Conservation (phyloP, 1,140 invertebrate species). For the Patella vulgata region DNA sequence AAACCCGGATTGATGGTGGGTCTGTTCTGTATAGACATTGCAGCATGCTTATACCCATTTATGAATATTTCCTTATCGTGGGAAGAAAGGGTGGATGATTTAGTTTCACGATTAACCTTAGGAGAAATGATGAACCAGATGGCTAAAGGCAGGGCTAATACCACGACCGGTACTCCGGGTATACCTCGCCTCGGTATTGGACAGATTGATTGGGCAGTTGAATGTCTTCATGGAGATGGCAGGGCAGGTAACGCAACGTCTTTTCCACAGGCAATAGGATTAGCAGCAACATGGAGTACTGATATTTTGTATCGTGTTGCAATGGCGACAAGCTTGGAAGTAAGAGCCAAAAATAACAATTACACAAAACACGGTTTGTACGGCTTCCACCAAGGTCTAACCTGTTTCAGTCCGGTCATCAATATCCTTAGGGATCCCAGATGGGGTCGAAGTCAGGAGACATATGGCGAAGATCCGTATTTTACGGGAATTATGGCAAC, state of each 20-base stretch:
- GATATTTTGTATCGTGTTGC: constrained; percentile 41
- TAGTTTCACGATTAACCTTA: constrained; percentile 26
- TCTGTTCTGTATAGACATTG: too few relatives aligned
- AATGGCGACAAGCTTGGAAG: constrained; percentile 48
- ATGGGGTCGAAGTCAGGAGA: constrained; percentile 63
- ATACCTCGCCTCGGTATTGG: constrained; percentile 55
- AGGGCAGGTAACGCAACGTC: constrained; percentile 53
- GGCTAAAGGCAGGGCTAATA: constrained; percentile 48
- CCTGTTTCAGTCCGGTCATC: constrained; percentile 56
- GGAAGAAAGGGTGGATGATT: constrained; percentile 49
- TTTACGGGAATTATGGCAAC: constrained; percentile 45
- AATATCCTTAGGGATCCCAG: constrained; percentile 63
- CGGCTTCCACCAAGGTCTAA: constrained; percentile 31
- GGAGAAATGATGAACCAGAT: constrained; percentile 59
- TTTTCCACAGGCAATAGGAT: constrained; percentile 60
- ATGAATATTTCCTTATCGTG: constrained; percentile 48
- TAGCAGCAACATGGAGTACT: constrained; percentile 62
- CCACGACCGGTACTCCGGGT: constrained; percentile 48
- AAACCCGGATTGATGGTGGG: too few relatives aligned
- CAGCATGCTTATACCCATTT: too few relatives aligned
- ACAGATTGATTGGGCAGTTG: constrained; percentile 58
- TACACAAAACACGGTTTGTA: constrained; percentile 24
- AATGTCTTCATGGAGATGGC: constrained; percentile 57
- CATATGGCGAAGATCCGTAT: constrained; percentile 63
- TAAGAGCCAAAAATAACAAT: constrained; percentile 46